Evolutionary conservation across 2,888 invertebrate species (phyloP).

Genomic region (Acanthoscelides obtectus): DNA sequence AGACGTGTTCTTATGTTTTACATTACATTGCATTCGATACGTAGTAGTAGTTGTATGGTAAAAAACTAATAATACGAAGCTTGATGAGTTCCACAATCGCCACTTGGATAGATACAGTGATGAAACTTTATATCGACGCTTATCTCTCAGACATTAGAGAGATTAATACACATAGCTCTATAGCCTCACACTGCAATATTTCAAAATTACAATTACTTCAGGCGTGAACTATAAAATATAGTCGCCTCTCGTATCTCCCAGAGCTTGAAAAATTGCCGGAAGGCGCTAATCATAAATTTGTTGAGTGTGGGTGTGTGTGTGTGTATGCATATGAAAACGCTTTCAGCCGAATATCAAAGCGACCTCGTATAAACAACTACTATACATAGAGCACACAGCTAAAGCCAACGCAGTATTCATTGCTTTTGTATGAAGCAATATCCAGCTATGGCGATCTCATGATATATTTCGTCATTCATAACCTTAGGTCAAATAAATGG

Average conservation of each 20-base stretch:
- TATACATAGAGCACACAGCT: background rate
- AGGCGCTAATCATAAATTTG: background rate
- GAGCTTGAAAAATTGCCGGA: background rate
- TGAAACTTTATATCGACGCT: no score
- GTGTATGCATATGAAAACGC: background rate
- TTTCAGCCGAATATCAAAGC: background rate
- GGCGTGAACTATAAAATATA: background rate
- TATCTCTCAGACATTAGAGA: no score
- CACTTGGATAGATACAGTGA: no score
- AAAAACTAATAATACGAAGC: no score
- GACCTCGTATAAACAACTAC: background rate
- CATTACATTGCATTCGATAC: no score
- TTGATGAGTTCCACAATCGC: no score
- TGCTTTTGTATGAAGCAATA: background rate
- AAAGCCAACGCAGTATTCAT: background rate
- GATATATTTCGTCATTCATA: background rate
- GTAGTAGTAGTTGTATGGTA: no score
- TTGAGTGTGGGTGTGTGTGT: background rate
- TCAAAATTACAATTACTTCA: no score
- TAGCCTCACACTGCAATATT: no score
- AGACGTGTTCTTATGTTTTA: no score
- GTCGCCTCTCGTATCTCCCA: background rate
- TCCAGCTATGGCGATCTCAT: background rate
- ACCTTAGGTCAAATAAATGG: no score
- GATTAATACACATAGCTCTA: no score